These are phyloP conservation scores for Cossypha dichroa DNA, from an alignment of 2,797 vertebrate genomes.

Conservation along the genomic window DNA sequence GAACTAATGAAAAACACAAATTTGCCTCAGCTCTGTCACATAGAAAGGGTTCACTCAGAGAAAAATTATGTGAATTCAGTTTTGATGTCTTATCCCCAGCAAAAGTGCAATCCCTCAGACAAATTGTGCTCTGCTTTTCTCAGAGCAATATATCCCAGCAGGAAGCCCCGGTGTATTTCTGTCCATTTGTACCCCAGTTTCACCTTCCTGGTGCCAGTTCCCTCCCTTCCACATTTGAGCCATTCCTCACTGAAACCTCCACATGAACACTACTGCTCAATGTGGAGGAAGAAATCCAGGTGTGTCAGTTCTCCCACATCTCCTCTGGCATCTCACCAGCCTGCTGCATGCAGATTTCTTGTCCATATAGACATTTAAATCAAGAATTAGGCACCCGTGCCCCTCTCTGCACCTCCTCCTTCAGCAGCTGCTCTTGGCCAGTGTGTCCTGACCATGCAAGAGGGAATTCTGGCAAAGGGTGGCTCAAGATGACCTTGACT, in stretches of 20 bases:
- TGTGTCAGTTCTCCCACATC: not conserved
- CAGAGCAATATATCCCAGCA: not conserved
- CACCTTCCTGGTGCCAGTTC: not conserved
- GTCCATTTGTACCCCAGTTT: not conserved
- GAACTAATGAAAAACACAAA: not conserved
- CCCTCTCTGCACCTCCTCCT: not conserved
- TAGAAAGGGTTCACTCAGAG: not conserved
- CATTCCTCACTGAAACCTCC: not conserved
- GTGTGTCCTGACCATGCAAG: rapidly evolving
- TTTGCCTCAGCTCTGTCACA: not conserved
- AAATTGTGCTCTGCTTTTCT: not conserved
- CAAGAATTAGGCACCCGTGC: not conserved
- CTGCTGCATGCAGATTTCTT: not conserved
- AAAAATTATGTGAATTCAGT: not conserved
- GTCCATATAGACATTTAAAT: not conserved
- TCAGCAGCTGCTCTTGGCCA: not conserved
- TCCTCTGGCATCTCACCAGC: rapidly evolving
- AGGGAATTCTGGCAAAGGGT: not conserved
- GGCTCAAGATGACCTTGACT: not conserved
- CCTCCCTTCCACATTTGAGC: not conserved
- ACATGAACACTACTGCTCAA: rapidly evolving
- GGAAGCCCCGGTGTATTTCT: not conserved
- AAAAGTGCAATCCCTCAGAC: not conserved
- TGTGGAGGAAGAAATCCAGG: not conserved
- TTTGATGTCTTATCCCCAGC: not conserved